phyloP scores from a whole-genome alignment of 2,888 invertebrate genomes.

The Heliothis peltigera region DNA sequence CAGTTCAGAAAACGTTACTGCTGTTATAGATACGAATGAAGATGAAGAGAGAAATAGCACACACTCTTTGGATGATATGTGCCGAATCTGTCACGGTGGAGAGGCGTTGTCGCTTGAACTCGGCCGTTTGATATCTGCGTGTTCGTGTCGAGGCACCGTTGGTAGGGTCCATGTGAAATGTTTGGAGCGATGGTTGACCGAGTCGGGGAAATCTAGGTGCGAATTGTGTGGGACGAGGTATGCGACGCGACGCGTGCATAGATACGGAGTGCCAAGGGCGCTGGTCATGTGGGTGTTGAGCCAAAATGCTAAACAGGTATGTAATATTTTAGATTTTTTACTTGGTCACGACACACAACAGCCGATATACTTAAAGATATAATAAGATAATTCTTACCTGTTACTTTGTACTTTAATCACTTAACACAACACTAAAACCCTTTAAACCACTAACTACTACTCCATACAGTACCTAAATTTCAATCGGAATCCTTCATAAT shows the following conservation, averaged over 20 bases:
- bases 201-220: constrained; percentile 92
- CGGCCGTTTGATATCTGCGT: constrained; percentile 82
- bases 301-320: constrained; percentile 86
- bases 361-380: too few species aligned
- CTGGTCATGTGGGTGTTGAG: constrained; percentile 91
- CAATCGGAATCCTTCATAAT: neutral
- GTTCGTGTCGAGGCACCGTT: constrained; percentile 91
- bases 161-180: constrained; percentile 93
- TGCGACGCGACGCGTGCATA: constrained; percentile 91
- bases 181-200: constrained; percentile 93
- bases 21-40: constrained; percentile 54
- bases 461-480: neutral
- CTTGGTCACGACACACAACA: too few species aligned
- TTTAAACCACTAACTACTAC: too few species aligned
- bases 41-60: constrained; percentile 72
- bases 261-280: constrained; percentile 89
- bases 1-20: constrained; percentile 49
- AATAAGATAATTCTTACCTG: too few species aligned
- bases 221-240: constrained; percentile 93
- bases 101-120: constrained; percentile 75
- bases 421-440: too few species aligned
- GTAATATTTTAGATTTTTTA: neutral
- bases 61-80: constrained; percentile 82
- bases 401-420: too few species aligned
- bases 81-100: constrained; percentile 86